Base-by-base conservation (phyloP, 2,113 vertebrate genomes). In the Phainopepla nitens region DNA sequence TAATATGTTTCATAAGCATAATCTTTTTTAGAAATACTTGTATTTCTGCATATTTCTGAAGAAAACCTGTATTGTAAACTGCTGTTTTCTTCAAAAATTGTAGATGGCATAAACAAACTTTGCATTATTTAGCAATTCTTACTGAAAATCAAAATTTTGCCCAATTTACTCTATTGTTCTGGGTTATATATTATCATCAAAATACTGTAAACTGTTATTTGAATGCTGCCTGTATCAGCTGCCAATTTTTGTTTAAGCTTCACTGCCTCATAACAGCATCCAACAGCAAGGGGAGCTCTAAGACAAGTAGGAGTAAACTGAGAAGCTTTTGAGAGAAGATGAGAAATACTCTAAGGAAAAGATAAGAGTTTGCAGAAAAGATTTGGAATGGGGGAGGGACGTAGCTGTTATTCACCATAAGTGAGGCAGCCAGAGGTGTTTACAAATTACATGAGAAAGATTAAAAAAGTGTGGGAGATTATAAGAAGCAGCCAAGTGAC, bases 221-320 rank as follows among this genome's bases (percentile, higher is more conserved):
- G 60, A 90, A 79, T 76, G n/a, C 39, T 87, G 86, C 31, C 22
- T 75, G 39, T 45, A 41, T 42, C n/a, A 47, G 42, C 47, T 45
- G 16, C 33, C 70, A 54, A 56, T 45, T 91, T 82, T 76, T 61
- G 20, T 94, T 89, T 68, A 73, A 89, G 54, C 42, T 72, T 91
- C 60, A 33, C 35, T 6, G 20, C 66, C 71, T 94, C 81, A 4
- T 93, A 80, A 73, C 61, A 70, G 42, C 66, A 70, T 93, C 47
- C 23, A 91, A 94, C 96, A 96, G 91, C 95, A 95, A 96, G 96
- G 91, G 94, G 96, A 96, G 95, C 95, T 97, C 93, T 96, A 97
- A 85, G 91, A 94, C 73, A 95, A 94, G 54, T 90, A 75, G 95
- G 91, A 95, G 42, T 85, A 85, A 94, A 82, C 7, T 9, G 44